Evolutionary conservation across 1,140 invertebrate genomes (phyloP).

Genomic region (Ceratoteleas bidentatus): DNA sequence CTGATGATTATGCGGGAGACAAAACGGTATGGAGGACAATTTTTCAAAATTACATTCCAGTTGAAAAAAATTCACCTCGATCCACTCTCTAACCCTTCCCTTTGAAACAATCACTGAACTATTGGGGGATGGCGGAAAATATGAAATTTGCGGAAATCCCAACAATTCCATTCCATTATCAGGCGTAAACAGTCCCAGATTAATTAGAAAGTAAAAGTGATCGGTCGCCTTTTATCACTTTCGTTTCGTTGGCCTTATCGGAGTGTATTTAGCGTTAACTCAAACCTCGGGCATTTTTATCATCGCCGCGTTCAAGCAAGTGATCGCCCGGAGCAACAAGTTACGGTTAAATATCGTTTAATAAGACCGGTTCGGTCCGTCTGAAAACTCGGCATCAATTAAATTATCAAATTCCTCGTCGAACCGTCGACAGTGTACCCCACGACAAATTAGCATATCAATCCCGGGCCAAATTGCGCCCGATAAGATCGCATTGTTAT

Average conservation of each 20-base stretch:
- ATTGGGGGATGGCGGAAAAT: slow-evolving; percentile 3
- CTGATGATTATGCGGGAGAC: slow-evolving; percentile 27
- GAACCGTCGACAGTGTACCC: background rate
- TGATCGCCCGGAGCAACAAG: slow-evolving; percentile 48
- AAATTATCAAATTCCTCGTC: slow-evolving; percentile 35
- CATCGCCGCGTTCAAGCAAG: slow-evolving; percentile 29
- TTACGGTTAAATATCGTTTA: slow-evolving; percentile 43
- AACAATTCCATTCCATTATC: slow-evolving; percentile 58
- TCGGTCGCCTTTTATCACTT: slow-evolving; percentile 46
- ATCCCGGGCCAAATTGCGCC: slow-evolving; percentile 21
- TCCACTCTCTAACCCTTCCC: too few relatives aligned
- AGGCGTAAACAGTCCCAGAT: slow-evolving; percentile 28
- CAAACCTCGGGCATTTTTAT: slow-evolving; percentile 53
- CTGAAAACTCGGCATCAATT: slow-evolving; percentile 34
- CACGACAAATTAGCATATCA: slow-evolving; percentile 33
- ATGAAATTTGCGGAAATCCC: slow-evolving; percentile 9
- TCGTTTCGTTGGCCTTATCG: slow-evolving; percentile 40
- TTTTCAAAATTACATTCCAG: too few relatives aligned
- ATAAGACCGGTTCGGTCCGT: slow-evolving; percentile 28
- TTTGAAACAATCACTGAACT: too few relatives aligned
- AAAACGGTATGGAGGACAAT: too few relatives aligned
- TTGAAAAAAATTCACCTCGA: too few relatives aligned
- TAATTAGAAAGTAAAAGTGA: slow-evolving; percentile 55
- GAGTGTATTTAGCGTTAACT: slow-evolving; percentile 31
- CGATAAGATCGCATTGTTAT: slow-evolving; percentile 39